Base-by-base conservation (phyloP, 1,140 invertebrate species). In the Druon quercuslanigerum region DNA sequence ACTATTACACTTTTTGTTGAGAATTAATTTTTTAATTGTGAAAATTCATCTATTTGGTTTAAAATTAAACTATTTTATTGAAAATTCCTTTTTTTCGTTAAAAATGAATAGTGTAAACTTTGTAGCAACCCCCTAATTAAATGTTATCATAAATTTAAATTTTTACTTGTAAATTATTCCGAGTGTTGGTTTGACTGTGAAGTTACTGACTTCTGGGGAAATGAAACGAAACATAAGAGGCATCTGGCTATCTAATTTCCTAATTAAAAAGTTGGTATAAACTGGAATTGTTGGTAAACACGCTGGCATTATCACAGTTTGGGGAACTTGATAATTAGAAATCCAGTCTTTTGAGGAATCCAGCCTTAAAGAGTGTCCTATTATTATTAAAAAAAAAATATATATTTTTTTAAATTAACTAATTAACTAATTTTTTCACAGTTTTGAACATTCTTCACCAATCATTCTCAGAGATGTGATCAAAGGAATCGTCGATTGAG, bases 231-330 rank as follows among this genome's bases (percentile, higher is more conserved):
- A 87, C 82, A 88, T 87, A 1, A 89, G 51, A 9, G 87, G 83
- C 14, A 82, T 51, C 54, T 83, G 76, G 9, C 84, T 81, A 20
- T 33, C 60, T 66, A 83, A 81, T 75, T 81, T 89, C 74, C 80
- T 88, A 8, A 90, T 83, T 0, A 83, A 1, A 71, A 90, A 90
- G 7, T 81, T 89, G 20, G 82, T 82, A 50, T 88, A 89, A 16
- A 77, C 82, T n/a, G 85, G 72, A 72, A 60, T 40, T 12, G 79
- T 71, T 14, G 88, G 89, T 8, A 86, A 16, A 9, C 84, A 85
- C 5, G 88, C 80, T 25, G 88, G 87, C 85, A 90, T 84, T 71
- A 82, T 81, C 13, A 90, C 70, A 50, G 71, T 79, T 77, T 82
- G 73, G 50, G 88, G 87, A 71, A 88, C 79, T 73, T 89, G 79